A percentile compares a stretch with the other conserved stretches of the same genome.
Evolutionary conservation across 2,797 vertebrate genomes (phyloP).

Genomic region (Channallabes apus): DNA sequence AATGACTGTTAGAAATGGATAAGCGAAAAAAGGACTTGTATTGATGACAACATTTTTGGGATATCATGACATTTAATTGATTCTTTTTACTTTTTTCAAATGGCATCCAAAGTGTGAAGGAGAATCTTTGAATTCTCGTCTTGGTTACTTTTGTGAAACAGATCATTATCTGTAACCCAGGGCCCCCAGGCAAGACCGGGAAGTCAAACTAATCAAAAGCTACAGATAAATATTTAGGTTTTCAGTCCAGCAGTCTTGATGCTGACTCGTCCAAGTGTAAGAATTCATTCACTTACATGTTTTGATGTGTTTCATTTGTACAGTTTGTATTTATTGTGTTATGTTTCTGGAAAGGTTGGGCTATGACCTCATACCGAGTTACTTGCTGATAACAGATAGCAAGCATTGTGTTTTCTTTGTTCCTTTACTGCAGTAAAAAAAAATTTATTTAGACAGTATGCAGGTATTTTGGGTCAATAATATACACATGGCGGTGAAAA

Average conservation of each 20-base stretch:
- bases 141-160: neutral
- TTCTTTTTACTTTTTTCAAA: neutral
- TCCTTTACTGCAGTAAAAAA: neutral
- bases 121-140: neutral
- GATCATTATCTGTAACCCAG: neutral
- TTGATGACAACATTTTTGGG: neutral
- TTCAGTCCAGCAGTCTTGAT: neutral
- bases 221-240: neutral
- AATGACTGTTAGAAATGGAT: conserved; percentile 15
- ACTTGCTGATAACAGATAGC: neutral
- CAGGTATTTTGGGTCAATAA: neutral
- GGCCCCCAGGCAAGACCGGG: neutral
- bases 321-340: neutral
- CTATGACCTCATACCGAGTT: neutral
- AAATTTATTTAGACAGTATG: neutral
- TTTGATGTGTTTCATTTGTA: neutral
- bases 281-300: neutral
- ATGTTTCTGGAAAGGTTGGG: neutral
- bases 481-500: neutral
- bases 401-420: neutral
- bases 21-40: neutral
- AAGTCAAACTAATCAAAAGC: neutral
- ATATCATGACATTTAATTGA: neutral
- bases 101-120: neutral
- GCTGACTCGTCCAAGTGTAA: neutral